These are phyloP conservation scores for Sibirionetta formosa DNA, from an alignment of 2,797 vertebrate genomes.

Conservation along the genomic window DNA sequence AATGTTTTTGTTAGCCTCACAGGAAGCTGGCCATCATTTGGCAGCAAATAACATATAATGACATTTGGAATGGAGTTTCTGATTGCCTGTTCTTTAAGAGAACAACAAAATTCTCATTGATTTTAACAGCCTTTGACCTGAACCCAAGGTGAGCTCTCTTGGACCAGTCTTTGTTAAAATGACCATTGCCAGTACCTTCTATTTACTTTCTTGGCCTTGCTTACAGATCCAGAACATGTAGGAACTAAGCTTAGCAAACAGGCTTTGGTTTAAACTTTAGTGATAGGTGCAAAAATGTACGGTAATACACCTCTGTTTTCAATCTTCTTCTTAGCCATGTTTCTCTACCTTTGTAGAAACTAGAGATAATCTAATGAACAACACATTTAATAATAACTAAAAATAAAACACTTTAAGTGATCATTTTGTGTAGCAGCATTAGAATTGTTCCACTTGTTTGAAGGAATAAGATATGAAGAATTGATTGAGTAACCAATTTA, in stretches of 20 bases:
- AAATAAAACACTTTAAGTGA: slow-evolving; percentile 11
- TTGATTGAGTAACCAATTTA: slow-evolving; percentile 74
- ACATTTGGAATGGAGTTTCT: not conserved
- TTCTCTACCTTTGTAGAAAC: not conserved
- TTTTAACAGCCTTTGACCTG: not conserved
- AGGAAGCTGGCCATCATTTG: not conserved
- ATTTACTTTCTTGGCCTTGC: not conserved
- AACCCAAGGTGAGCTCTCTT: not conserved
- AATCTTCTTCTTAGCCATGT: rapidly evolving
- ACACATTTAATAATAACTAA: slow-evolving; percentile 7
- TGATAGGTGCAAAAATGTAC: not conserved
- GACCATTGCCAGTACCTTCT: not conserved
- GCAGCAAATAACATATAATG: not conserved
- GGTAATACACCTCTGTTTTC: not conserved
- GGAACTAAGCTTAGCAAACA: not conserved
- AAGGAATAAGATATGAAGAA: slow-evolving; percentile 53
- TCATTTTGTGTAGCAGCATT: not conserved
- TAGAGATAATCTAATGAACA: not conserved
- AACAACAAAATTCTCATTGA: not conserved
- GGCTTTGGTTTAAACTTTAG: not conserved
- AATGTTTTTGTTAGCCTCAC: not conserved
- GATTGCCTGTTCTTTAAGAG: not conserved
- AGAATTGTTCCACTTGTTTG: slow-evolving; percentile 64
- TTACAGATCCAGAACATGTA: not conserved
- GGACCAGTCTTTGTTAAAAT: not conserved